Percentiles rank a stretch among this genome's conserved stretches.
Evolutionary conservation across 1,140 invertebrate genomes (phyloP).

Genomic region (Hyles euphorbiae): DNA sequence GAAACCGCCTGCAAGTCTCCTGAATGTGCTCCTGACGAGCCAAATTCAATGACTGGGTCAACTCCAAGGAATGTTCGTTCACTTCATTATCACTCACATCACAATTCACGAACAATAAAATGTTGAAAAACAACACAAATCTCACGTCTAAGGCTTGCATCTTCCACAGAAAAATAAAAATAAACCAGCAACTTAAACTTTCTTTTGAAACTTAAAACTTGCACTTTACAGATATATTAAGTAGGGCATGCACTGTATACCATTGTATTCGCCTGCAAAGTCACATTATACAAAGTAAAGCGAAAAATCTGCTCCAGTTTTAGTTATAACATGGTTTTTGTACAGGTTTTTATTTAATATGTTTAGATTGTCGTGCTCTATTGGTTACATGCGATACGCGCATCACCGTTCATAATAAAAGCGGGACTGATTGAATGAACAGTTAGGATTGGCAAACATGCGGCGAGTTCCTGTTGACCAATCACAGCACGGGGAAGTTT

Average conservation of each 20-base stretch:
- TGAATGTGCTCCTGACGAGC: conserved; percentile 82
- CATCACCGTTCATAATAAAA: neutral
- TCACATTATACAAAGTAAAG: conserved; percentile 4
- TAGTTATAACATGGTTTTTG: conserved; percentile 11
- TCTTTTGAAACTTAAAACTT: conserved; percentile 37
- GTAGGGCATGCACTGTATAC: conserved; percentile 35
- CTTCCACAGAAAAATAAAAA: conserved; percentile 46
- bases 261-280: neutral
- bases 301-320: conserved; percentile 10
- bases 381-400: conserved; percentile 1
- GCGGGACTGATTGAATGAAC: conserved; percentile 4
- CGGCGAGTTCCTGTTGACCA: conserved; percentile 1
- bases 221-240: conserved; percentile 26
- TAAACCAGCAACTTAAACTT: conserved; percentile 33
- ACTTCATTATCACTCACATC: conserved; percentile 41
- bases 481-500: neutral
- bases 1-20: conserved; percentile 78
- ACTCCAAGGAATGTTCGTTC: conserved; percentile 72
- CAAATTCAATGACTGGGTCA: conserved; percentile 78
- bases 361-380: conserved; percentile 3
- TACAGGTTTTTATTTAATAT: conserved; percentile 6
- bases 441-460: conserved; percentile 2
- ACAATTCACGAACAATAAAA: conserved; percentile 45
- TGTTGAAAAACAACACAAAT: conserved; percentile 44
- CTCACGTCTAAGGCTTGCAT: conserved; percentile 42